phyloP scores from a whole-genome alignment of 2,797 vertebrate genomes.

The Glyptemys insculpta region DNA sequence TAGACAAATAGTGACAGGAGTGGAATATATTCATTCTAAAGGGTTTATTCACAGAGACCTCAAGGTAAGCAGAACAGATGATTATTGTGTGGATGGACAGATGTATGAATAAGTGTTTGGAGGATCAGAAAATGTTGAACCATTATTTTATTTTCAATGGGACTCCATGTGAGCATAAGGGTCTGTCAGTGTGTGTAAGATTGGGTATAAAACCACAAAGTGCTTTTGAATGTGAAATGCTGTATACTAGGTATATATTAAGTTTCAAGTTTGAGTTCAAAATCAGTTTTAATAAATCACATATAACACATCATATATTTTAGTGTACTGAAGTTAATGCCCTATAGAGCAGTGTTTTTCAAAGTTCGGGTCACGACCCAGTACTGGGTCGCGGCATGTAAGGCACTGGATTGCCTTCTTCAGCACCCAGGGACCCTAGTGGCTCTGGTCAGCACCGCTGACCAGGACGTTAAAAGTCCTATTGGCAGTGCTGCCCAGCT shows the following conservation, averaged over 20 bases:
- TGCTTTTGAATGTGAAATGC: neutral
- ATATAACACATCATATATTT: neutral
- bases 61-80: conserved; percentile 82
- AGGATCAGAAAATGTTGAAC: neutral
- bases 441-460: too few species aligned
- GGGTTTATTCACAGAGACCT: conserved; percentile 92
- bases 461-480: too few species aligned
- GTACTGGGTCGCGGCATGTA: too few species aligned
- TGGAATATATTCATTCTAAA: conserved; percentile 86
- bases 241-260: neutral
- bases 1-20: conserved; percentile 84
- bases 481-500: too few species aligned
- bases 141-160: neutral
- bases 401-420: too few species aligned
- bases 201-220: neutral
- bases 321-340: neutral
- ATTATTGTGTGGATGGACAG: neutral
- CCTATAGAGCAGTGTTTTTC: neutral
- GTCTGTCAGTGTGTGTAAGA: neutral
- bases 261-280: neutral
- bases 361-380: too few species aligned
- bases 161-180: neutral
- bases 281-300: neutral
- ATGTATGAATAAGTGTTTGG: rapidly evolving
- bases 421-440: too few species aligned